Conservation (phyloP, 2,797 vertebrate genomes). For the Potorous gilbertii region DNA sequence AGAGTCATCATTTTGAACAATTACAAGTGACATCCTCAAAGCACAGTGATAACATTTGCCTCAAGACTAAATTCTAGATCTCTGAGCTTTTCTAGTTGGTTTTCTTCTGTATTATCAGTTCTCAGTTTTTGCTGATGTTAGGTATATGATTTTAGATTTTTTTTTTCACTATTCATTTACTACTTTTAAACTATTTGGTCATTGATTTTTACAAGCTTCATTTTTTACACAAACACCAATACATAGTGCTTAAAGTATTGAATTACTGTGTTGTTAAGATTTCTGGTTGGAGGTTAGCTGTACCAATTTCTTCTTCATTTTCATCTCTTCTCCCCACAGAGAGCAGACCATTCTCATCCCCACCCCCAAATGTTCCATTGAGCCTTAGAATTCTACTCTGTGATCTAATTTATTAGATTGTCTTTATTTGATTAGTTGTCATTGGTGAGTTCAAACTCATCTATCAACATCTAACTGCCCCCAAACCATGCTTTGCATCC, state of each 20-base stretch:
- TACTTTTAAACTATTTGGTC: background rate
- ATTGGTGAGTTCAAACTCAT: background rate
- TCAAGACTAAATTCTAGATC: background rate
- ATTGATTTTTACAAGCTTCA: background rate
- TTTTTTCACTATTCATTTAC: background rate
- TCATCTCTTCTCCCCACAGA: background rate
- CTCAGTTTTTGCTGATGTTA: background rate
- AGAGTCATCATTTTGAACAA: background rate
- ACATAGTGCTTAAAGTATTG: too few species aligned
- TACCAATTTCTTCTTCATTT: background rate
- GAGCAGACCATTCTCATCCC: background rate
- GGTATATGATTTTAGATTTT: background rate
- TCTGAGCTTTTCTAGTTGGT: background rate
- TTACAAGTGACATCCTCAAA: background rate
- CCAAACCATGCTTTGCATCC: background rate
- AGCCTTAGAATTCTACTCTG: background rate
- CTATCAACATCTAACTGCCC: background rate
- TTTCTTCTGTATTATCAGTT: background rate
- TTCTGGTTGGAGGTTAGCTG: too few species aligned
- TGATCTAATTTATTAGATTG: background rate
- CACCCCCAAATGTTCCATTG: too few species aligned
- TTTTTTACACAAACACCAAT: background rate
- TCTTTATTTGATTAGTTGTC: background rate
- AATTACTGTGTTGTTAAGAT: too few species aligned
- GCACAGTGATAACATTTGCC: too few species aligned